Conservation (phyloP, 2,797 vertebrate species). For the Myoxocephalus aenaeus region DNA sequence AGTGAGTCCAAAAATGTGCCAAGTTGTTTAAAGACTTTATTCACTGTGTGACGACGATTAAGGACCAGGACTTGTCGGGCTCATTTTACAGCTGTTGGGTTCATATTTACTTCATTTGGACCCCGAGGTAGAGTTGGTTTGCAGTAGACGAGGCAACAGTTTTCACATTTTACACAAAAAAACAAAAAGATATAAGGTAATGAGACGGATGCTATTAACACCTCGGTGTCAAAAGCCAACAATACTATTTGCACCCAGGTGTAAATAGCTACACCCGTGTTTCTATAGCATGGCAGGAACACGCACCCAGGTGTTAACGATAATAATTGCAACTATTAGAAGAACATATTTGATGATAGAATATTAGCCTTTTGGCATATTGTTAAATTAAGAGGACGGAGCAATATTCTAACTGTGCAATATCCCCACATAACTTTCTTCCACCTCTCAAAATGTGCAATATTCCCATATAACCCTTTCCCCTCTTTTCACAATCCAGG, state of each 20-base stretch:
- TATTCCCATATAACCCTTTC: too few relatives aligned
- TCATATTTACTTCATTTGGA: too few relatives aligned
- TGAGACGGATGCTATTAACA: not conserved
- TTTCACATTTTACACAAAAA: too few relatives aligned
- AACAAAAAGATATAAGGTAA: not conserved
- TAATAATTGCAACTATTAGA: not conserved
- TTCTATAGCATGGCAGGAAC: not conserved
- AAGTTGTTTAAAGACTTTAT: not conserved
- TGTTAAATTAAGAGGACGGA: not conserved
- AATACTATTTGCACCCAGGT: not conserved
- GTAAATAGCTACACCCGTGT: too few relatives aligned
- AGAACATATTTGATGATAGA: not conserved
- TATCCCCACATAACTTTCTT: too few relatives aligned
- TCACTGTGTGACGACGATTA: not conserved
- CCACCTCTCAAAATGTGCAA: too few relatives aligned
- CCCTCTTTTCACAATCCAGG: too few relatives aligned
- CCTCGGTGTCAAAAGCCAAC: not conserved
- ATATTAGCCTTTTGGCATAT: not conserved
- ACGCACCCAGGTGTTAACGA: not conserved
- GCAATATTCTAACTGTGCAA: too few relatives aligned
- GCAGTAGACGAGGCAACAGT: too few relatives aligned
- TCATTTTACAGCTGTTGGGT: not conserved
- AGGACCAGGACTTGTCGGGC: not conserved
- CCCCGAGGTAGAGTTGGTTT: too few relatives aligned
- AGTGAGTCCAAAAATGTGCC: not conserved